These are phyloP conservation scores for Xiphydria camelus DNA, from an alignment of 2,888 invertebrate genomes.

Conservation along the genomic window DNA sequence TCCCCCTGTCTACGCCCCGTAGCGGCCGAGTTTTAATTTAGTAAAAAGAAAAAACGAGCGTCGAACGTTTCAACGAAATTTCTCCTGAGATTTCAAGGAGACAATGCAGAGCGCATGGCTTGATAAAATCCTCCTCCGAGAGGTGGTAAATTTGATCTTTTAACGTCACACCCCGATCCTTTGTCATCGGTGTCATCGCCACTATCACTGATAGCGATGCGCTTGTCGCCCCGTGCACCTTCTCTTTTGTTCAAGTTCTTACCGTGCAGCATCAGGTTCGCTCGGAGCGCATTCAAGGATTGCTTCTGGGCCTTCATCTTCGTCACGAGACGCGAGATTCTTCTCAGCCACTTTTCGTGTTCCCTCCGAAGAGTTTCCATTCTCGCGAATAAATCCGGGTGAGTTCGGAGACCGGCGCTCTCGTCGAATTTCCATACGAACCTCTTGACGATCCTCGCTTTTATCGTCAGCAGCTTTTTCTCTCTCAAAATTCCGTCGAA, in stretches of 20 bases:
- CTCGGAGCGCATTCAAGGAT: conserved; percentile 17
- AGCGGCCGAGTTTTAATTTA: no score
- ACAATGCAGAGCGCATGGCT: no score
- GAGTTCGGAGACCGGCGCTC: conserved; percentile 6
- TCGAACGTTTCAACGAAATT: no score
- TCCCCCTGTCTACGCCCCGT: no score
- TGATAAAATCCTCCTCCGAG: background rate
- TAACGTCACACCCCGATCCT: no score
- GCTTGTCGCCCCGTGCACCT: no score
- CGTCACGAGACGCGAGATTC: conserved; percentile 12
- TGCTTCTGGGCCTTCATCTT: background rate
- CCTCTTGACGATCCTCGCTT: conserved; percentile 7
- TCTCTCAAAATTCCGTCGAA: background rate
- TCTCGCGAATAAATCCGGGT: conserved; percentile 10
- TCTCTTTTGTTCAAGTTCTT: conserved; percentile 17
- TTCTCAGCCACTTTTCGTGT: conserved; percentile 24
- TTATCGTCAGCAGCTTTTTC: background rate
- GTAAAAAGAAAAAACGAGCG: no score
- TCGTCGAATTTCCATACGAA: conserved; percentile 14
- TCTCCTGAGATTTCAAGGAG: no score
- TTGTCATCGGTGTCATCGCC: no score
- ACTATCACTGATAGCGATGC: no score
- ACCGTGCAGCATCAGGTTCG: conserved; percentile 21
- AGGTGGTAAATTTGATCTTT: background rate
- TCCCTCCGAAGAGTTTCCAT: conserved; percentile 10